Evolutionary conservation across 2,888 invertebrate species (phyloP).

Genomic region (Leptopilina myrica): DNA sequence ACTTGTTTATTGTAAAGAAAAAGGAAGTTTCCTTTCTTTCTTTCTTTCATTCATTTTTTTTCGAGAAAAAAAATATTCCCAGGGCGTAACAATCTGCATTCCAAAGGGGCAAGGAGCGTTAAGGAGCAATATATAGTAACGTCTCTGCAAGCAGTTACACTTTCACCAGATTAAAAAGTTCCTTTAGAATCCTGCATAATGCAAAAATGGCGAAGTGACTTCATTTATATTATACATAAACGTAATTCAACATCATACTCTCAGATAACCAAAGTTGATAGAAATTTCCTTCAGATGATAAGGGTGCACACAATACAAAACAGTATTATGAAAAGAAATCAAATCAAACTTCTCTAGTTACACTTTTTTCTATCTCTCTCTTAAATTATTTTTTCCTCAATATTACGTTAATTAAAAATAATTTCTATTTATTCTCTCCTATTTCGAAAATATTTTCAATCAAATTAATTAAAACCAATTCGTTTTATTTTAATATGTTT

Average conservation of each 20-base stretch:
- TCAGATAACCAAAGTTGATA: conserved; percentile 35
- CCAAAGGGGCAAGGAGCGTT: conserved; percentile 66
- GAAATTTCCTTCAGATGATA: conserved; percentile 7
- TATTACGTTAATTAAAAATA: too few relatives aligned
- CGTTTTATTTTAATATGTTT: too few relatives aligned
- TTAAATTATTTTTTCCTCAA: too few relatives aligned
- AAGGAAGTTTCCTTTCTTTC: too few relatives aligned
- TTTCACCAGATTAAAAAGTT: conserved; percentile 64
- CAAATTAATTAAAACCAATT: too few relatives aligned
- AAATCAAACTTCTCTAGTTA: background rate
- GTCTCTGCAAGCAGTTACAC: conserved; percentile 58
- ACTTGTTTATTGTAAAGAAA: too few relatives aligned
- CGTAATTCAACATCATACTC: background rate
- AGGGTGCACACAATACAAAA: conserved; percentile 9
- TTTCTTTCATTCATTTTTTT: background rate
- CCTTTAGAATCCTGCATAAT: conserved; percentile 59
- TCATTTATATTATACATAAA: conserved; percentile 21
- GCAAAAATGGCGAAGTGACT: conserved; percentile 28
- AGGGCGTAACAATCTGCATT: conserved; percentile 50
- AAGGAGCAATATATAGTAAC: conserved; percentile 56
- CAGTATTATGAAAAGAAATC: background rate
- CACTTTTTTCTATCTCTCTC: too few relatives aligned
- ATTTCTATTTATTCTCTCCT: too few relatives aligned
- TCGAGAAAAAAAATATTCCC: background rate
- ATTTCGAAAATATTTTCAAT: too few relatives aligned